Evolutionary conservation across 2,113 vertebrate genomes (phyloP), one percentile per base, ranked within the genome.

Genomic region (Sapajus apella): DNA sequence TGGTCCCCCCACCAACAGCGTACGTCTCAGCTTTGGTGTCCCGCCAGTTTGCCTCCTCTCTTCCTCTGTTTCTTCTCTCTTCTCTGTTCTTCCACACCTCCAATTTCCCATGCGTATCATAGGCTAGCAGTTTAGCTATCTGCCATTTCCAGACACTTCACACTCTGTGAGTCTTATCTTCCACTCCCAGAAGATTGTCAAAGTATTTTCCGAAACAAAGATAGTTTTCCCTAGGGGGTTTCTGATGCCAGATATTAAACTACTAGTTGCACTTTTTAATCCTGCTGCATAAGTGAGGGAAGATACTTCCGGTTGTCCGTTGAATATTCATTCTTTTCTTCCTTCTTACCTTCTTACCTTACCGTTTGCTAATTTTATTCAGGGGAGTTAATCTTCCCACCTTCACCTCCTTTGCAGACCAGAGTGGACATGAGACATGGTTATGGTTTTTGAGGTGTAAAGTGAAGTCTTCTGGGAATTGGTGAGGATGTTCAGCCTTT

Each of bases 161-260:
- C 3, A 85, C 73, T 91, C 76, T 83, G 87, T 56, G 45, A 20
- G 73, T 84, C 94, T 95, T 75, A 92, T 90, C 96, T 92, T 55
- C 56, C 8, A 73, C 25, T 86, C 81, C 76, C 52, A 73, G 82
- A 87, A 92, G 80, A 73, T 66, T 81, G 64, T 96, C 76, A 77
- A 86, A 95, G 55, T 56, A 90, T 85, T 90, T 96, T 97, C 87
- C 88, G 52, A 96, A 94, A 90, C 91, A 97, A 90, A 92, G 85
- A 93, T 81, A 5, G 2, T 25, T 55, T 84, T 75, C 92, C 82
- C 76, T 72, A 3, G 85, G 50, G 96, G 32, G 37, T 27, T 40
- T 61, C 61, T 5, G 72, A 92, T 43, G 76, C 87, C 92, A 87
- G 94, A 87, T 73, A 50, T 55, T 25, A 58, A 40, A 35, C 23